Evolutionary conservation across 2,113 vertebrate genomes (phyloP).

Genomic region (Dermatemys mawii): DNA sequence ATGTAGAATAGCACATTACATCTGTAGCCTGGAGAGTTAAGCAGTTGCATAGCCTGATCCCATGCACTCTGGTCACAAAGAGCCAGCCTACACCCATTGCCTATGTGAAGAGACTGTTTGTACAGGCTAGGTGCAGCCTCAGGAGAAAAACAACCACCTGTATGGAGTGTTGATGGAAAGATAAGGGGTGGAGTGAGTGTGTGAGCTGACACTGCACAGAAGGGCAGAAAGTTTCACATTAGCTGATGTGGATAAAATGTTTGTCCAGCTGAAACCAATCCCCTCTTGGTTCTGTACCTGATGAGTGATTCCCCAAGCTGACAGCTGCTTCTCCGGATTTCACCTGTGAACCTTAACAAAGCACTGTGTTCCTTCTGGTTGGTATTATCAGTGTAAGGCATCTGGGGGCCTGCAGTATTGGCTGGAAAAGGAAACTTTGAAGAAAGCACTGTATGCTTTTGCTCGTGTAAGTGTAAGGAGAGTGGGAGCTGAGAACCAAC

Average conservation of each 20-base stretch:
- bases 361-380: conserved; percentile 56
- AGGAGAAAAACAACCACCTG: conserved; percentile 11
- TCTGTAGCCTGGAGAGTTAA: background rate
- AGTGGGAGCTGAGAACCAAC: conserved; percentile 55
- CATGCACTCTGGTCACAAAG: background rate
- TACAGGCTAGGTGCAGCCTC: conserved; percentile 28
- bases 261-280: conserved; percentile 78
- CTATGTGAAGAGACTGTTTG: background rate
- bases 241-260: conserved; percentile 30
- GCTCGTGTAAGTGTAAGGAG: background rate
- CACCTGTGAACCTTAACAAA: conserved; percentile 74
- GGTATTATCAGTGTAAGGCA: conserved; percentile 30
- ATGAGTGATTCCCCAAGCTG: conserved; percentile 71
- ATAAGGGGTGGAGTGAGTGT: conserved; percentile 48
- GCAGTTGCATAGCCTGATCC: background rate
- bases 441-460: background rate
- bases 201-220: conserved; percentile 19
- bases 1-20: background rate
- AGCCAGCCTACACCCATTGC: background rate
- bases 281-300: conserved; percentile 54
- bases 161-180: conserved; percentile 39
- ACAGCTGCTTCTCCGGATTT: conserved; percentile 72
- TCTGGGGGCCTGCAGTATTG: conserved; percentile 15
- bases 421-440: conserved; percentile 28
- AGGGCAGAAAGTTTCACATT: conserved; percentile 9